Conservation (phyloP, 2,113 vertebrate species). For the Ammodytes marinus region DNA sequence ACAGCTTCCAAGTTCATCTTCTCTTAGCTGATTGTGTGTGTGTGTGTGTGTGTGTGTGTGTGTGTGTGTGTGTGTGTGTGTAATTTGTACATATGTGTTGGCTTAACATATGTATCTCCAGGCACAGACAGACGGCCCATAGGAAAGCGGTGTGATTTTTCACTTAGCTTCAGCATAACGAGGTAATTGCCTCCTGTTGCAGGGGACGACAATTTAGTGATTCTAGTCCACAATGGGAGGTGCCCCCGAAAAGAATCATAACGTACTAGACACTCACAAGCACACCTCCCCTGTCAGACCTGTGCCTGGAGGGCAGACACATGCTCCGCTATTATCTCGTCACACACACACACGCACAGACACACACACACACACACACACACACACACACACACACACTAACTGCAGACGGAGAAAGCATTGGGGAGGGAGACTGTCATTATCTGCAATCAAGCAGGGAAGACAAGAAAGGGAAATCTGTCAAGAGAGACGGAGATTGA, state of each 20-base stretch:
- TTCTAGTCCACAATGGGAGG: slow-evolving; percentile 65
- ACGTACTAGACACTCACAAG: slow-evolving; percentile 51
- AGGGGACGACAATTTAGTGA: slow-evolving; percentile 73
- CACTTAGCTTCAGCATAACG: slow-evolving; percentile 72
- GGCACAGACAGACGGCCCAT: slow-evolving; percentile 34
- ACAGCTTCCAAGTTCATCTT: background rate
- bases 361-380: too few relatives aligned
- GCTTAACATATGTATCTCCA: slow-evolving; percentile 44
- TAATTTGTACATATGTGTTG: too few relatives aligned
- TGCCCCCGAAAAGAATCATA: slow-evolving; percentile 53
- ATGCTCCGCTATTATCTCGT: slow-evolving; percentile 79
- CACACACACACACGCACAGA: slow-evolving; percentile 46
- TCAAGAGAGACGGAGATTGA: slow-evolving; percentile 43
- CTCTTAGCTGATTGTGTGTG: background rate
- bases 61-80: slow-evolving; percentile 31
- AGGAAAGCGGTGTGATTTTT: slow-evolving; percentile 72
- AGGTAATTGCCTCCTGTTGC: slow-evolving; percentile 82
- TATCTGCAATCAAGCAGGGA: slow-evolving; percentile 66
- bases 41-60: background rate
- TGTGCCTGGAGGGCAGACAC: slow-evolving; percentile 73
- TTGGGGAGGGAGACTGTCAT: slow-evolving; percentile 64
- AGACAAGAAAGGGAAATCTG: slow-evolving; percentile 72
- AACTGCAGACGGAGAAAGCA: slow-evolving; percentile 30
- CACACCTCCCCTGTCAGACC: slow-evolving; percentile 72
- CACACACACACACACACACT: too few relatives aligned